These are phyloP conservation scores for Halocynthia aurantium DNA, from an alignment of 23 tunicate genomes.

Conservation along the genomic window DNA sequence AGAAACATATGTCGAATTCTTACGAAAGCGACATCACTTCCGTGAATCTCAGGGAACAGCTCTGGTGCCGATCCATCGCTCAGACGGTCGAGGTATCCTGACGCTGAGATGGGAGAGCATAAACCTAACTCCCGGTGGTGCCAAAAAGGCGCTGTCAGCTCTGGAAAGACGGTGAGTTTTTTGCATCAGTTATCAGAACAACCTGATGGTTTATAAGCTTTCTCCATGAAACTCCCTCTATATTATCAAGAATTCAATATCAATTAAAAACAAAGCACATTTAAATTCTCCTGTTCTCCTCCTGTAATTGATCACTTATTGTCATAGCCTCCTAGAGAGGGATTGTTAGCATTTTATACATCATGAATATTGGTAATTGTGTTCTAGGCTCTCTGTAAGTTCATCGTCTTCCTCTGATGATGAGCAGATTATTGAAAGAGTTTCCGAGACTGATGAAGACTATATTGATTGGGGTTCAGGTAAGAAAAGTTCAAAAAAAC, in stretches of 20 bases:
- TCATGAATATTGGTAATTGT: neutral
- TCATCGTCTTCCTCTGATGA: constrained; percentile 32
- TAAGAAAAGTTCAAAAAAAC: neutral
- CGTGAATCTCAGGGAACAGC: constrained; percentile 74
- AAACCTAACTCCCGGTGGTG: neutral
- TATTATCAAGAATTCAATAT: too few species aligned
- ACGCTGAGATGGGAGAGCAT: constrained; percentile 49
- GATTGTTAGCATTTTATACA: too few species aligned
- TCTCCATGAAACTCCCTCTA: too few species aligned
- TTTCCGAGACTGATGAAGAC: constrained; percentile 1
- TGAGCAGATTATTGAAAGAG: neutral
- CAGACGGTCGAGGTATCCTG: constrained; percentile 46
- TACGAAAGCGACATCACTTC: constrained; percentile 86
- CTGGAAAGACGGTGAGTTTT: neutral
- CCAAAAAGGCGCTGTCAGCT: neutral
- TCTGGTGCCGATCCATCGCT: constrained; percentile 73
- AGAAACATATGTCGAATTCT: constrained; percentile 75
- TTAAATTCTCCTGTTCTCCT: too few species aligned
- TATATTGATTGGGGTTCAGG: constrained; percentile 95
- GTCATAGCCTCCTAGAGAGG: too few species aligned
- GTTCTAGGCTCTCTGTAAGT: neutral
- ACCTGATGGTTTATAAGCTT: too few species aligned
- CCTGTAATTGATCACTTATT: too few species aligned
- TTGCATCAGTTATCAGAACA: too few species aligned
- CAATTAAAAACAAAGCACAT: too few species aligned